Evolutionary conservation across 2,797 vertebrate genomes (phyloP), one percentile per base, ranked within the genome.

Genomic region (Leucoraja ocellata): DNA sequence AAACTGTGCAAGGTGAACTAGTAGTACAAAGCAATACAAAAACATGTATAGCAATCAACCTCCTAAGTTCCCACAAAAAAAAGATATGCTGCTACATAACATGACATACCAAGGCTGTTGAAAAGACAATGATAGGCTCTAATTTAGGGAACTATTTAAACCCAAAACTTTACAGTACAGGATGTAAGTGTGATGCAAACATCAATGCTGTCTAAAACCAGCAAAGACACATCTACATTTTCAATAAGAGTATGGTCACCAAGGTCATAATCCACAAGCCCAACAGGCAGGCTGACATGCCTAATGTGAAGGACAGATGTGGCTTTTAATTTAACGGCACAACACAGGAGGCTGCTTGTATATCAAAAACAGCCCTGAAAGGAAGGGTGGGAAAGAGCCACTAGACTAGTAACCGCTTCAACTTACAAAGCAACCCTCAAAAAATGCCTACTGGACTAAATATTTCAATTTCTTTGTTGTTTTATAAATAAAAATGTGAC

Each of bases 241-340:
- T 91, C 90, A 91, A 91, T 91, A 73, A 46, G 65, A 39, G 68
- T 46, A 91, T 21, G 39, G 71, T 46, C 90, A 93, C 91, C 90
- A 94, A 94, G 86, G 93, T 94, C 94, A 94, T 83, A 93, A 93
- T 46, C 88, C 78, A 94, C 0, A 36, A 93, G 84, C 92, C 92
- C 86, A 93, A 93, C 92, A 83, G 78, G 32, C 83, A 91, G 81
- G 32, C 54, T 71, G 25, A 93, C 79, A 93, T 93, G 32, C 93
- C 93, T 94, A 78, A 93, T 16, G 1, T 0, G 0, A 61, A 84
- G 79, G 3, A 0, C 90, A 92, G 90, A 92, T 92, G 90, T 92
- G 90, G 71, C 90, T 92, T 88, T 92, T 92, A 92, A 71, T 46
- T 76, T 92, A 92, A 92, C 39, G 71, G 90, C 90, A 91, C 71